Base-by-base conservation (phyloP, 1,140 invertebrate genomes). In the Apis dorsata region DNA sequence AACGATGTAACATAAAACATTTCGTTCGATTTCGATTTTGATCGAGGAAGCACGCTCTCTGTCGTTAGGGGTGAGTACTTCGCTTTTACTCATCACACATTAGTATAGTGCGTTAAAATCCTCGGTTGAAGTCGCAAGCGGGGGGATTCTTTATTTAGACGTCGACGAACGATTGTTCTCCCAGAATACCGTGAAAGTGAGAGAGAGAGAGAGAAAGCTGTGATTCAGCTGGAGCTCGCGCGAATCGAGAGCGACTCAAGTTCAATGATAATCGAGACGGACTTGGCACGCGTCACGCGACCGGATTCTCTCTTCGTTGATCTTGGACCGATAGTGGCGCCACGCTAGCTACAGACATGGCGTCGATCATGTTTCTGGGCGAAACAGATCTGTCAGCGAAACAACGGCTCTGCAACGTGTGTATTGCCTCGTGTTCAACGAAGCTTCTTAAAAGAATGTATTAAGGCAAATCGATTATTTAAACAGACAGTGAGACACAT, bases 191-290 rank as follows among this genome's bases (percentile, higher is more conserved):
- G 44, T 17, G 21, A 63, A 65, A 49, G 24, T 15, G 7, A 55
- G 10, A 28, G 9, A 70, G 19, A 51, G 69, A 71, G 13, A 53
- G 69, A 71, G 34, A 72, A 21, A 28, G 53, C 5, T 59, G 19
- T 57, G 55, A 28, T 74, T 59, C 19, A 59, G 24, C 66, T 69
- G 66, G 66, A 69, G 34, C 69, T 44, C 49, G 72, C 59, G 57
- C 57, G 72, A 74, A 74, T 66, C 17, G 63, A 34, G 75, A 66
- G 75, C 49, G 51, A 74, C 24, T 70, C 34, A 79, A 78, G 60
- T 74, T 66, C 62, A 76, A 59, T 71, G 63, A 59, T 72, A 79
- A 57, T 68, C 63, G 72, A 62, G 53, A n/a, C 55, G 53, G 55
- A 70, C 69, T 66, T 60, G 71, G 51, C 71, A 28, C 51, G 80